These are phyloP conservation scores for Isoperla grammatica DNA, from an alignment of 2,888 invertebrate genomes.

Conservation along the genomic window DNA sequence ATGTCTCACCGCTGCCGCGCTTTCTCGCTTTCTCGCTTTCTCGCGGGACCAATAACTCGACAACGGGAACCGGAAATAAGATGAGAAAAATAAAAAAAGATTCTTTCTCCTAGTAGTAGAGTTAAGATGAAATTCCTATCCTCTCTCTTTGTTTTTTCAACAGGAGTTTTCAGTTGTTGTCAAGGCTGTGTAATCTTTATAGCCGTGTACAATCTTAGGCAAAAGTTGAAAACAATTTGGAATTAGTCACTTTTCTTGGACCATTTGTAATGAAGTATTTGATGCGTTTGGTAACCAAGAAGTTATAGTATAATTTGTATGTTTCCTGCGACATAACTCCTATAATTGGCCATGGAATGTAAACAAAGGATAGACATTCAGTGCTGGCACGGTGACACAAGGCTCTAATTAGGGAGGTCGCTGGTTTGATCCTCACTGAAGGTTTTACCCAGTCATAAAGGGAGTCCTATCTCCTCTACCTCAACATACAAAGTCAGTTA, in stretches of 20 bases:
- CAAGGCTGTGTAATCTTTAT: constrained; percentile 16
- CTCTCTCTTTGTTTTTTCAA: constrained; percentile 17
- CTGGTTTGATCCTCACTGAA: too few species aligned
- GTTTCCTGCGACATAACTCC: too few species aligned
- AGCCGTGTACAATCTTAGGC: constrained; percentile 8
- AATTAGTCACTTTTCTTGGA: background rate
- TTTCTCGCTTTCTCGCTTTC: background rate
- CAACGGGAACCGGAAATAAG: constrained; percentile 19
- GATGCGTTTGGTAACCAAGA: background rate
- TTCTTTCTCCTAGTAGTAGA: constrained; percentile 10
- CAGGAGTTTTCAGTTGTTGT: constrained; percentile 16
- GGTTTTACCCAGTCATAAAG: too few species aligned
- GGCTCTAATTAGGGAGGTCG: too few species aligned
- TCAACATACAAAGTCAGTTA: too few species aligned
- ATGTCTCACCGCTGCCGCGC: constrained; percentile 5
- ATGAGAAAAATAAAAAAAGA: constrained; percentile 20
- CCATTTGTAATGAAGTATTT: too few species aligned
- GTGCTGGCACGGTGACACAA: too few species aligned
- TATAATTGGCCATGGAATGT: too few species aligned
- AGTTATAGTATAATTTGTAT: too few species aligned
- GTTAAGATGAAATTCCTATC: constrained; percentile 18
- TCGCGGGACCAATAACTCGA: constrained; percentile 19
- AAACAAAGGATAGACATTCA: too few species aligned
- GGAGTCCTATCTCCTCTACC: too few species aligned
- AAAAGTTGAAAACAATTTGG: constrained; percentile 1